phyloP scores from a whole-genome alignment of 2,113 vertebrate species.

The Coryphaenoides rupestris region DNA sequence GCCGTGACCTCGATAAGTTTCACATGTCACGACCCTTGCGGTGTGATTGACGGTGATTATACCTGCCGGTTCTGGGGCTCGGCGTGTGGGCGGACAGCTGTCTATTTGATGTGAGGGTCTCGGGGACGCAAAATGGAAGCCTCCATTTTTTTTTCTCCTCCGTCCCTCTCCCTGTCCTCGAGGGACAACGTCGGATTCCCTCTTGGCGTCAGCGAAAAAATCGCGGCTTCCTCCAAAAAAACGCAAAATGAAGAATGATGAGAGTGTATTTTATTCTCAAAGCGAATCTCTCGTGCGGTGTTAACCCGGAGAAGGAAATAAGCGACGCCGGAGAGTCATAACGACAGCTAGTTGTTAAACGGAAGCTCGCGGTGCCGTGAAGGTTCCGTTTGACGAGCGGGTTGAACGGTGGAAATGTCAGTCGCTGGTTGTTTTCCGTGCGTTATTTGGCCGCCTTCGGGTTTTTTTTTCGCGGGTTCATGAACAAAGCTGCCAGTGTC shows the following conservation, averaged over 20 bases:
- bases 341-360: conserved; percentile 9
- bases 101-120: conserved; percentile 21
- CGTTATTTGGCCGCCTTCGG: too few relatives aligned
- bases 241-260: too few relatives aligned
- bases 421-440: too few relatives aligned
- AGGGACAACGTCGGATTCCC: too few relatives aligned
- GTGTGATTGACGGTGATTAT: conserved; percentile 45
- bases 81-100: conserved; percentile 45
- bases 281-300: too few relatives aligned
- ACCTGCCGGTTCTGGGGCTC: conserved; percentile 13
- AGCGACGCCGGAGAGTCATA: background rate
- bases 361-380: background rate
- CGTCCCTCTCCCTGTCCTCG: too few relatives aligned
- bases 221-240: too few relatives aligned
- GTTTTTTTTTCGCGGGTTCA: too few relatives aligned
- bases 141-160: background rate
- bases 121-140: conserved; percentile 8
- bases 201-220: too few relatives aligned
- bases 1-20: conserved; percentile 18
- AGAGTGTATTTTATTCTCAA: too few relatives aligned
- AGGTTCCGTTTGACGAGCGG: conserved; percentile 11
- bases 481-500: too few relatives aligned
- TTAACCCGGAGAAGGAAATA: too few relatives aligned
- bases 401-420: conserved; percentile 2
- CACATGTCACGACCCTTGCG: conserved; percentile 20